phyloP scores from a whole-genome alignment of 2,797 vertebrate genomes.

The Xiphorhynchus erythropygius region DNA sequence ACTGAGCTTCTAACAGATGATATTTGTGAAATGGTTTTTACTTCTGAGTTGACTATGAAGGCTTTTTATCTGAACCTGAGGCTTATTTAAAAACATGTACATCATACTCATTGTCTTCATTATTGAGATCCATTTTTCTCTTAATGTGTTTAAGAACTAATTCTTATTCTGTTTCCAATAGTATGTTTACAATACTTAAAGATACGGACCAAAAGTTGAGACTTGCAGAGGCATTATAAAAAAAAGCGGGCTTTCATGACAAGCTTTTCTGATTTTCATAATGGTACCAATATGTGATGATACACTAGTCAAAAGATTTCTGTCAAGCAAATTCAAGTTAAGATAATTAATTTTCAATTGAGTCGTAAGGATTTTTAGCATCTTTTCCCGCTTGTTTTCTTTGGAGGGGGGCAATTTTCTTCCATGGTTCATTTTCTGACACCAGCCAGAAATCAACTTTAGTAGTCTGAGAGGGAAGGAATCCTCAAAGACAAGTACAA shows the following conservation, averaged over 20 bases:
- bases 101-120: background rate
- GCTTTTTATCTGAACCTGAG: background rate
- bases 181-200: background rate
- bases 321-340: background rate
- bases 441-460: background rate
- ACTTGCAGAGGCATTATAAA: background rate
- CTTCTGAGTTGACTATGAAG: background rate
- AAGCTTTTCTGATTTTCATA: background rate
- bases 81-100: background rate
- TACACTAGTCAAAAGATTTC: background rate
- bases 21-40: background rate
- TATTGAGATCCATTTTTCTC: background rate
- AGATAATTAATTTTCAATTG: background rate
- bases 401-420: background rate
- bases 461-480: background rate
- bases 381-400: background rate
- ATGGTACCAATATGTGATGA: background rate
- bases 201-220: background rate
- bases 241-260: background rate
- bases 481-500: background rate
- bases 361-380: background rate
- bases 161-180: background rate
- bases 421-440: background rate
- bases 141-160: background rate
- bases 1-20: background rate